Evolutionary conservation across 2,113 vertebrate species (phyloP).

Genomic region (Chionomys nivalis): DNA sequence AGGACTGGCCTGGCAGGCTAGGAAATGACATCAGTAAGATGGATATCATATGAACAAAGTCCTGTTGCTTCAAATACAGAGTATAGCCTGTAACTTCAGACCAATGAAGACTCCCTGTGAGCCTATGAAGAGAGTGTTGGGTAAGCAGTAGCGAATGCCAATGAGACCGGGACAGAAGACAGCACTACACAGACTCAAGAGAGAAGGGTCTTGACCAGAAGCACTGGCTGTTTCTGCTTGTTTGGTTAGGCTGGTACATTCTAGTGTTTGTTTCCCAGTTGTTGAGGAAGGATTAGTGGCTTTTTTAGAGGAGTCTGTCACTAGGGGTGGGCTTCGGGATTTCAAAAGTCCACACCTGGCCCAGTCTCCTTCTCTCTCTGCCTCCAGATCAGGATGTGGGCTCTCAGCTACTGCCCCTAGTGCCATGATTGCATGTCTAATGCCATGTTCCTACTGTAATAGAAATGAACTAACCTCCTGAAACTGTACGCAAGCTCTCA

Average conservation of each 20-base stretch:
- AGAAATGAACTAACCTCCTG: neutral
- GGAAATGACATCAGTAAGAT: neutral
- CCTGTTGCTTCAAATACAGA: neutral
- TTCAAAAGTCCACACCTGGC: neutral
- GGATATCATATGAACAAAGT: neutral
- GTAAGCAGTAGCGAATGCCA: neutral
- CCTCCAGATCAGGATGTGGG: neutral
- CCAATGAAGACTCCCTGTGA: neutral
- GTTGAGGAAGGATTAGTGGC: neutral
- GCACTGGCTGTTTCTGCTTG: neutral
- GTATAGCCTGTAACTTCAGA: neutral
- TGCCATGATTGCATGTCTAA: too few species aligned
- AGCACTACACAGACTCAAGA: neutral
- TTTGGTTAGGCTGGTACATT: too few species aligned
- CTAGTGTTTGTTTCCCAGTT: neutral
- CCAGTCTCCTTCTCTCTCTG: too few species aligned
- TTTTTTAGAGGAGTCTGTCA: neutral
- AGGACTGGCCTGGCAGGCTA: neutral
- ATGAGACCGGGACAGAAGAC: neutral
- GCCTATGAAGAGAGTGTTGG: neutral
- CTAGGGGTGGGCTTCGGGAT: neutral
- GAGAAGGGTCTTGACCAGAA: too few species aligned
- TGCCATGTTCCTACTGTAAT: too few species aligned
- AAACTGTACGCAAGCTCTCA: neutral
- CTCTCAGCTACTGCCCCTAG: neutral